These are phyloP conservation scores for Craterocephalus amniculus DNA, from an alignment of 2,797 vertebrate species.

Conservation along the genomic window DNA sequence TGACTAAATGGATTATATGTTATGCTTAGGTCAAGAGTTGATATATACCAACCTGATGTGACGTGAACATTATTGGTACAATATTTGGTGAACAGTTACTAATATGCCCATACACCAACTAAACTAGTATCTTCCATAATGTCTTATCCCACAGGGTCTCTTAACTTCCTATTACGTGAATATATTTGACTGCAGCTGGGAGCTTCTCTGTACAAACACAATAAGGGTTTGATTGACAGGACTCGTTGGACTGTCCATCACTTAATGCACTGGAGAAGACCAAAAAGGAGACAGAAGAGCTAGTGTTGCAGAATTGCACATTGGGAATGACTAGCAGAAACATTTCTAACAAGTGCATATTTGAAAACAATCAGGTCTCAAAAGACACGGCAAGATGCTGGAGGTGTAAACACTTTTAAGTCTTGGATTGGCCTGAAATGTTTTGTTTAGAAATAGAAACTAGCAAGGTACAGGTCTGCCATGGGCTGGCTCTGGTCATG, in stretches of 20 bases:
- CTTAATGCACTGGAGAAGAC: background rate
- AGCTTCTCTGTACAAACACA: background rate
- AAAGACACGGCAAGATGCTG: background rate
- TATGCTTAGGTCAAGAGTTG: background rate
- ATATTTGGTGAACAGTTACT: background rate
- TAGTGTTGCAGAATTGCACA: background rate
- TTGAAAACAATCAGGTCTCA: background rate
- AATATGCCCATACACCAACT: background rate
- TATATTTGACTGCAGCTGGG: background rate
- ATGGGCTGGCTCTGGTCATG: no score
- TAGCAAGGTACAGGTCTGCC: background rate
- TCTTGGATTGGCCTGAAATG: no score
- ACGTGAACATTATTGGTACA: background rate
- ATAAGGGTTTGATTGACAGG: background rate
- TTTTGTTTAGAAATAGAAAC: background rate
- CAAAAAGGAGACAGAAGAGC: background rate
- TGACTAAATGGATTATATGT: background rate
- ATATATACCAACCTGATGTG: background rate
- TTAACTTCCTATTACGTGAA: background rate
- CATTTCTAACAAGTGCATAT: no score
- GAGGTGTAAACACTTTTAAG: no score
- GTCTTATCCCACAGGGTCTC: background rate
- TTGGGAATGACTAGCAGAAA: no score
- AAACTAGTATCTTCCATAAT: background rate
- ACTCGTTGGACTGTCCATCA: background rate